These are phyloP conservation scores for Macroteleia sp. DNA, from an alignment of 2,888 invertebrate species.

Conservation along the genomic window DNA sequence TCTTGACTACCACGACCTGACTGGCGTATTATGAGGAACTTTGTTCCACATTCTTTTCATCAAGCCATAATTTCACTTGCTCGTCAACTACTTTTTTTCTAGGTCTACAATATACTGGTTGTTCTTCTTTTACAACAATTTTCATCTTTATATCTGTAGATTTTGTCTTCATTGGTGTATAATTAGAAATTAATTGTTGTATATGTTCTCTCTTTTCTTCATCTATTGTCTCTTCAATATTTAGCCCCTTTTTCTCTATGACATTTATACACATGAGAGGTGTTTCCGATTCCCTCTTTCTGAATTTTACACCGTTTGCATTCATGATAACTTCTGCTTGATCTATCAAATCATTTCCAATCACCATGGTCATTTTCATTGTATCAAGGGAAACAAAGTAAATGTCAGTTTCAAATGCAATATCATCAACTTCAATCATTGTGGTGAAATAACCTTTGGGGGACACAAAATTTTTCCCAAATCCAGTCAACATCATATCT, in stretches of 20 bases:
- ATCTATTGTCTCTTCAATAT: background rate
- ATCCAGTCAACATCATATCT: too few species aligned
- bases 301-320: background rate
- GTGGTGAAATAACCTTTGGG: too few species aligned
- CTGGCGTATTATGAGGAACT: slow-evolving; percentile 67
- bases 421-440: too few species aligned
- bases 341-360: slow-evolving; percentile 35
- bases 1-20: slow-evolving; percentile 64
- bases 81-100: slow-evolving; percentile 31
- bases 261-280: background rate
- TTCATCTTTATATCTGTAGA: slow-evolving; percentile 17
- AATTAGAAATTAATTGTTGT: background rate
- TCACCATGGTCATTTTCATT: slow-evolving; percentile 16
- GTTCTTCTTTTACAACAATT: slow-evolving; percentile 13
- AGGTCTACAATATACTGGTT: slow-evolving; percentile 19
- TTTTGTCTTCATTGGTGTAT: slow-evolving; percentile 22
- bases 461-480: too few species aligned
- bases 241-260: background rate
- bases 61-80: slow-evolving; percentile 19
- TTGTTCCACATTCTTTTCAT: slow-evolving; percentile 12
- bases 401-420: slow-evolving; percentile 8
- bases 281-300: background rate
- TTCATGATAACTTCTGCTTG: slow-evolving; percentile 39
- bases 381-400: slow-evolving; percentile 34
- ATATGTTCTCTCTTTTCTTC: slow-evolving; percentile 1